phyloP scores from a whole-genome alignment of 2,888 invertebrate species.

The Gryllus longicercus region DNA sequence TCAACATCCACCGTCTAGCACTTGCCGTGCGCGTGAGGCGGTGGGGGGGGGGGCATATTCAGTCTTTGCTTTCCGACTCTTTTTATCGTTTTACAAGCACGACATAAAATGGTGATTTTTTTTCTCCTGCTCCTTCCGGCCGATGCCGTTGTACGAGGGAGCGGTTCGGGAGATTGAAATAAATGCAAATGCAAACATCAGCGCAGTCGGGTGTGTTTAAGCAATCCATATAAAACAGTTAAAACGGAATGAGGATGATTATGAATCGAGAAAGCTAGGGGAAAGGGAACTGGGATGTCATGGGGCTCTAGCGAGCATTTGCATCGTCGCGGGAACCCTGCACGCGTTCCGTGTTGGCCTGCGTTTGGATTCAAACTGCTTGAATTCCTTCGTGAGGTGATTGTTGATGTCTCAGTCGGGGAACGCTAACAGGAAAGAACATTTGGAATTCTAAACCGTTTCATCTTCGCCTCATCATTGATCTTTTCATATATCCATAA shows the following conservation, averaged over 20 bases:
- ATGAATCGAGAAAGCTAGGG: not conserved
- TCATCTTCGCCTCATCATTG: too few relatives aligned
- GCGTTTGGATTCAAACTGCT: too few relatives aligned
- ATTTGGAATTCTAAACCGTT: too few relatives aligned
- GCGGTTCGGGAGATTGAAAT: not conserved
- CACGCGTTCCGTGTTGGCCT: too few relatives aligned
- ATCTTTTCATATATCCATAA: too few relatives aligned
- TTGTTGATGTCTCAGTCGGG: too few relatives aligned
- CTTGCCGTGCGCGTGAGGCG: not conserved
- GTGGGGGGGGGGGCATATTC: not conserved
- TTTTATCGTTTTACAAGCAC: not conserved
- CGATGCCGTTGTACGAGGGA: not conserved
- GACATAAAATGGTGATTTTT: conserved; percentile 5
- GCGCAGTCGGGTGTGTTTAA: conserved; percentile 9
- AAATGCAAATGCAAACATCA: not conserved
- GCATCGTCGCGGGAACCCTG: not conserved
- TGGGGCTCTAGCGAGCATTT: not conserved
- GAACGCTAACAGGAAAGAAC: too few relatives aligned
- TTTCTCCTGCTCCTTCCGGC: not conserved
- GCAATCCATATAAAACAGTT: conserved; percentile 17
- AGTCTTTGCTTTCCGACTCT: not conserved
- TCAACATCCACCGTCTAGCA: too few relatives aligned
- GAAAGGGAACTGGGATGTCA: not conserved
- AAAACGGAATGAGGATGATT: conserved; percentile 7
- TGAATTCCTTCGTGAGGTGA: too few relatives aligned